Evolutionary conservation across 2,888 invertebrate species (phyloP), one percentile per base, ranked within the genome.

Genomic region (Epinotia ramella): DNA sequence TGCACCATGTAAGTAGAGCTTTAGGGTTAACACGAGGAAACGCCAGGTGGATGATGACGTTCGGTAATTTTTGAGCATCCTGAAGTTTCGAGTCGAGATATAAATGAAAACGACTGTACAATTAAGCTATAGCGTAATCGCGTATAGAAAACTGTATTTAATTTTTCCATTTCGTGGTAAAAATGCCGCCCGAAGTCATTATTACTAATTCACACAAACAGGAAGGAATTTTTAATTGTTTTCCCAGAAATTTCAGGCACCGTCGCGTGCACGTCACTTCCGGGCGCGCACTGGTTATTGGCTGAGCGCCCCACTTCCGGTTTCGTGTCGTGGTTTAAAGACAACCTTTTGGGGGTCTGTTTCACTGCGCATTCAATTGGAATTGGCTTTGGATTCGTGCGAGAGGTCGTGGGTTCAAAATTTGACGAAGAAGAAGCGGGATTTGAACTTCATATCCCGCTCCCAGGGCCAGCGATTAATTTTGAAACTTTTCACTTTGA

Each of bases 251-350:
- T 63, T 57, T 33, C 49, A 28, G 62, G 69, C 57, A 20, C 49
- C 24, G 60, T 70, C 18, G 62, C 62, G 70, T 70, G 62, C 13
- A 5, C 70, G 70, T 70, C 70, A 70, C 49, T 70, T 70, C 70
- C 70, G 70, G 46, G 2, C 44, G 62, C 24, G n/a, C 44, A 46
- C 33, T 49, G 59, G 24, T 53, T 18, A 63, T 44, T 40, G 63
- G 63, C 63, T 44, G 63, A n/a, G 40, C 64, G 44, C 12, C 24
- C 66, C 28, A 11, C 66, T 66, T 66, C 53, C 53, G 66, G 49
- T 33, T 66, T 53, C 66, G 53, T 66, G 66, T 33, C 18, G 49
- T 9, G 49, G n/a, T 20, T 18, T n/a, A 1, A 28, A 33, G 64
- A 65, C 64, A 65, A 65, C 62, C 62, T 13, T 11, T 57, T 53